These are phyloP conservation scores for Luehdorfia chinensis DNA, from an alignment of 1,140 invertebrate genomes.

Conservation along the genomic window DNA sequence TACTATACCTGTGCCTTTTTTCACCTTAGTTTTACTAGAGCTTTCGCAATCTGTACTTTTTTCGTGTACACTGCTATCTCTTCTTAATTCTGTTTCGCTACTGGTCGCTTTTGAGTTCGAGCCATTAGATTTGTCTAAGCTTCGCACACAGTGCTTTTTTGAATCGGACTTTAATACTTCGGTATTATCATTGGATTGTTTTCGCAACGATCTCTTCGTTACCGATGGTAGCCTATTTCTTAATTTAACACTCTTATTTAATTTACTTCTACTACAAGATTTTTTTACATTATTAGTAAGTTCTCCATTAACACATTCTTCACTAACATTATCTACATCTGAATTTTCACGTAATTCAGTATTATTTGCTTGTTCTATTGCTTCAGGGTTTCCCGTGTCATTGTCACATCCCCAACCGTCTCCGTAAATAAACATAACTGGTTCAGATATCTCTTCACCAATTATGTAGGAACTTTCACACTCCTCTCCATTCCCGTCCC, in stretches of 20 bases:
- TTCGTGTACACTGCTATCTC: constrained; percentile 55
- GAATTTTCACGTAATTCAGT: constrained; percentile 33
- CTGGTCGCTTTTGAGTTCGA: constrained; percentile 63
- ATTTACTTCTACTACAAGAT: constrained; percentile 49
- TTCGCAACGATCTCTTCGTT: constrained; percentile 55
- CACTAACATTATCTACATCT: constrained; percentile 55
- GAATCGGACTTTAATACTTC: constrained; percentile 54
- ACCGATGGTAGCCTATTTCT: constrained; percentile 47
- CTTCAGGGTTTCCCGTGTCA: constrained; percentile 80
- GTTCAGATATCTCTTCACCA: constrained; percentile 85
- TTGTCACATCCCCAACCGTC: constrained; percentile 85
- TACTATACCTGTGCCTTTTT: constrained; percentile 42
- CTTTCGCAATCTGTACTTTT: constrained; percentile 55
- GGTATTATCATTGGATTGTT: constrained; percentile 53
- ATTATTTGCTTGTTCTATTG: constrained; percentile 66
- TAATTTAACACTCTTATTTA: constrained; percentile 55
- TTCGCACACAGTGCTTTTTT: constrained; percentile 63
- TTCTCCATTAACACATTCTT: constrained; percentile 66
- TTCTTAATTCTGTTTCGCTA: constrained; percentile 58
- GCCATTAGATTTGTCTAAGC: constrained; percentile 59
- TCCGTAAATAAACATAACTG: constrained; percentile 83
- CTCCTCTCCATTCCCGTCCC: constrained; percentile 84
- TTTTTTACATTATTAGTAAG: constrained; percentile 42
- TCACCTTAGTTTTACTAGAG: constrained; percentile 54
- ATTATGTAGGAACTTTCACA: constrained; percentile 79